Base-by-base conservation (phyloP, 2,797 vertebrate genomes). In the Schizopygopsis pylzovi region DNA sequence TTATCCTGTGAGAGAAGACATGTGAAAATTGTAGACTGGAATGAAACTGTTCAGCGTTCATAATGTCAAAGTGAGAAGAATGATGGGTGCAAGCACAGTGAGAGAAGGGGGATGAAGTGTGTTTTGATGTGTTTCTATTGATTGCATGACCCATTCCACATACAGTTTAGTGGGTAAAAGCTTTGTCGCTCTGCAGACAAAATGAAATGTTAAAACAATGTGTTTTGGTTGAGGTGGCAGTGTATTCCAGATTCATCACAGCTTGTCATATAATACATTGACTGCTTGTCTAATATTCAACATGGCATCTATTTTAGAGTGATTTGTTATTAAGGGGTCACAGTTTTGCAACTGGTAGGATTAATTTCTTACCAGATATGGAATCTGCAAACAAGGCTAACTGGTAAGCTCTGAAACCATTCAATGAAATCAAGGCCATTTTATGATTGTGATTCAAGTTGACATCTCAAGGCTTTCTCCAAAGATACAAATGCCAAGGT, bases 111-210 rank as follows among this genome's bases (percentile, higher is more conserved):
- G 56, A 65, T 49, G 54, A 59, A 79, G 76, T 47, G 15, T 47
- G 77, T 65, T 65, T 59, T 63, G 43, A 79, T 61, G 11, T 10
- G 75, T n/a, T 78, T n/a, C 18, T 43, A 52, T 76, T 65, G 82
- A 65, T 16, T n/a, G 56, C 54, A 79, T 43, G 76, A 79, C 25
- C 41, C 41, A 61, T 72, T 61, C 16, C 81, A 82, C 70, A 73
- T 47, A 47, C 43, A 37, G 2, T 37, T 68, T 18, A 49, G 18
- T 12, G 20, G 28, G 18, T 47, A 37, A n/a, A 61, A 47, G 59
- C 59, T 39, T 41, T 75, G 56, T 47, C 37, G 37, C 41, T 45
- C 4, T 65, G 39, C 5, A 52, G 20, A 67, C 22, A 25, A 43
- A 63, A 63, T 18, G 45, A 4, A 73, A 61, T 45, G 70, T 61